Percentiles rank a stretch among this genome's conserved stretches.
Evolutionary conservation across 2,888 invertebrate genomes (phyloP).

Genomic region (Cephus rjabovi): DNA sequence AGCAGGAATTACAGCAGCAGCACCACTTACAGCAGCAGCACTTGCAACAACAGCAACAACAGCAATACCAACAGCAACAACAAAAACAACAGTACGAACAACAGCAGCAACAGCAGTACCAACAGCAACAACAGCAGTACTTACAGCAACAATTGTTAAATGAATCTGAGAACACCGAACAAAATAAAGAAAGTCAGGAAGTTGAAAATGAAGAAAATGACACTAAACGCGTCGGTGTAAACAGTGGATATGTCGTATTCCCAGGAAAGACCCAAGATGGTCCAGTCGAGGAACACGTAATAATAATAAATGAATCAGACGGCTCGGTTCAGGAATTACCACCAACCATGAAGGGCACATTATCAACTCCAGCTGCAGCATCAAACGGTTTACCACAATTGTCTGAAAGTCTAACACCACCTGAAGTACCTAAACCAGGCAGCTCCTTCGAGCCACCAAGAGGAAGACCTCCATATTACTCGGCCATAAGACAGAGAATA

Average conservation of each 20-base stretch:
- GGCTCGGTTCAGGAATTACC: conserved; percentile 49
- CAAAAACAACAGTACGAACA: conserved; percentile 2
- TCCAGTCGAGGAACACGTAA: conserved; percentile 53
- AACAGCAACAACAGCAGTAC: conserved; percentile 29
- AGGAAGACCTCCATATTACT: conserved; percentile 48
- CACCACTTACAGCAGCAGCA: conserved; percentile 34
- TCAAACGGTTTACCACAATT: conserved; percentile 43
- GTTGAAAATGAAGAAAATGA: conserved; percentile 10
- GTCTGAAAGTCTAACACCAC: conserved; percentile 58
- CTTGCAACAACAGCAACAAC: conserved; percentile 19
- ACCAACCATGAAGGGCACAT: conserved; percentile 18
- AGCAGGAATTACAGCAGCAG: conserved; percentile 7
- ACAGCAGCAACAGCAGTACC: conserved; percentile 36
- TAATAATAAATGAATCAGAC: conserved; percentile 57
- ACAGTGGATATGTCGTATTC: conserved; percentile 21
- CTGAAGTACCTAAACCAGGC: conserved; percentile 45
- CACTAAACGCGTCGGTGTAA: not conserved
- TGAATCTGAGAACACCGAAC: too few relatives aligned
- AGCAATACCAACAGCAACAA: conserved; percentile 23
- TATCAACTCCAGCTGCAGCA: conserved; percentile 6
- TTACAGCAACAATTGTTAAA: too few relatives aligned
- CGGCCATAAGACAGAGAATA: conserved; percentile 40
- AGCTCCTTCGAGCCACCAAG: conserved; percentile 22
- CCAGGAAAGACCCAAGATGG: conserved; percentile 27
- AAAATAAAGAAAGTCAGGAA: too few relatives aligned